These are phyloP conservation scores for Drosophila robusta DNA, from an alignment of 2,888 invertebrate genomes.

Conservation along the genomic window DNA sequence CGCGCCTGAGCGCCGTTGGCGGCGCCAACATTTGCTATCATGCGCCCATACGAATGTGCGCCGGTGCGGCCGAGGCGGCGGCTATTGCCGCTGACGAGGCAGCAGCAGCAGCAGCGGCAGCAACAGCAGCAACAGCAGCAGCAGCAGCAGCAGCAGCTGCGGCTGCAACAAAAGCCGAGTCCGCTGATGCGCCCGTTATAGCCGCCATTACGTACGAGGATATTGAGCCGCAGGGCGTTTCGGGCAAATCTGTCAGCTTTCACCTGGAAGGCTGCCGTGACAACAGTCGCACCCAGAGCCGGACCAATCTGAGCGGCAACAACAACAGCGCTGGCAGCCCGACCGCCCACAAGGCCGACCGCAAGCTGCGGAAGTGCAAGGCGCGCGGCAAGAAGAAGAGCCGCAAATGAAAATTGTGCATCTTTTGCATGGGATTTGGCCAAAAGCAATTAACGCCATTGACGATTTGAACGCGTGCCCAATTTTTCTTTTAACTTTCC, in stretches of 20 bases:
- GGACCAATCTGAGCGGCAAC: neutral
- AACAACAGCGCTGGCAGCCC: neutral
- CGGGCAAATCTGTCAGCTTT: conserved; percentile 21
- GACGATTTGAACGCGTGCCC: conserved; percentile 3
- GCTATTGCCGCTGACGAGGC: neutral
- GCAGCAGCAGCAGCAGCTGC: neutral
- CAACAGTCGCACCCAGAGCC: neutral
- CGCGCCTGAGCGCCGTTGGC: conserved; percentile 21
- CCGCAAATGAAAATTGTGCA: conserved; percentile 15
- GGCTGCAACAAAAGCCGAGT: neutral
- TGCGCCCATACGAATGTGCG: conserved; percentile 44
- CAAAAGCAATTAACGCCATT: neutral
- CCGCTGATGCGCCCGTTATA: conserved; percentile 3
- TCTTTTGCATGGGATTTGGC: too few species aligned
- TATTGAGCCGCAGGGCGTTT: neutral
- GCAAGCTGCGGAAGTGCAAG: conserved; percentile 15
- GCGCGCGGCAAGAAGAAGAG: conserved; percentile 31
- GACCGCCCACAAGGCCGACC: neutral
- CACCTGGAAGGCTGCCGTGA: neutral
- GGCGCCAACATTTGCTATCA: conserved; percentile 56
- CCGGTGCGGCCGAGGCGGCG: conserved; percentile 4
- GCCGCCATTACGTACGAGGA: conserved; percentile 43
- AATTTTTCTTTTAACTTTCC: conserved; percentile 1
- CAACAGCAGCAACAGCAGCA: neutral
- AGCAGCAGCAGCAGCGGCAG: neutral